Percentiles rank a stretch among this genome's conserved stretches.
These are phyloP conservation scores for Smittia aterrima DNA, from an alignment of 2,888 invertebrate species.

Conservation along the genomic window DNA sequence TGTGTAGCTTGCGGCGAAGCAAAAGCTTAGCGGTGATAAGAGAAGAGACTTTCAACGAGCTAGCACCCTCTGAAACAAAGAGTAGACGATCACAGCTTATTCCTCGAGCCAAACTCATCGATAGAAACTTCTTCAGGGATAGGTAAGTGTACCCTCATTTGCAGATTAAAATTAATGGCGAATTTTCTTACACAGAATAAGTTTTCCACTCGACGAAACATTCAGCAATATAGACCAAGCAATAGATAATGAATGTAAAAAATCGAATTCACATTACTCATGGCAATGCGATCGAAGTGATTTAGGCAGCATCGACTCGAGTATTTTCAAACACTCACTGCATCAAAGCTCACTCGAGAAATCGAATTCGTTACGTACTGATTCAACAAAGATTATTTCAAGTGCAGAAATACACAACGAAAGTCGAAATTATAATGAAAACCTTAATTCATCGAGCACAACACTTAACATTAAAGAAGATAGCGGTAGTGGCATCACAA, in stretches of 20 bases:
- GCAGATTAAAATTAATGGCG: not conserved
- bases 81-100: conserved; percentile 72
- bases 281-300: conserved; percentile 54
- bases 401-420: conserved; percentile 37
- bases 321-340: conserved; percentile 53
- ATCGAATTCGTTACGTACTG: conserved; percentile 46
- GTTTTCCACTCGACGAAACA: conserved; percentile 26
- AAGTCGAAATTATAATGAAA: conserved; percentile 39
- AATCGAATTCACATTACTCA: conserved; percentile 45
- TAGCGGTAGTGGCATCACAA: conserved; percentile 31
- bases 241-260: not conserved
- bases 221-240: not conserved
- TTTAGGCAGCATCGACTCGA: conserved; percentile 54
- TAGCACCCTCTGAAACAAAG: conserved; percentile 64
- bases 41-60: conserved; percentile 71
- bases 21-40: conserved; percentile 74
- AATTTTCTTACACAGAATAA: conserved; percentile 19
- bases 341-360: conserved; percentile 48
- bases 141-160: conserved; percentile 56
- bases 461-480: conserved; percentile 30
- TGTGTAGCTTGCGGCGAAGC: conserved; percentile 63
- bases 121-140: conserved; percentile 71
- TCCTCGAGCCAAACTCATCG: conserved; percentile 75
- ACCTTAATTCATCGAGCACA: conserved; percentile 28
- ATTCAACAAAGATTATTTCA: conserved; percentile 52